Percentiles rank a stretch among this genome's conserved stretches.
phyloP scores from a whole-genome alignment of 35 echinoderm and acorn worm genomes.

The Lytechinus variegatus region DNA sequence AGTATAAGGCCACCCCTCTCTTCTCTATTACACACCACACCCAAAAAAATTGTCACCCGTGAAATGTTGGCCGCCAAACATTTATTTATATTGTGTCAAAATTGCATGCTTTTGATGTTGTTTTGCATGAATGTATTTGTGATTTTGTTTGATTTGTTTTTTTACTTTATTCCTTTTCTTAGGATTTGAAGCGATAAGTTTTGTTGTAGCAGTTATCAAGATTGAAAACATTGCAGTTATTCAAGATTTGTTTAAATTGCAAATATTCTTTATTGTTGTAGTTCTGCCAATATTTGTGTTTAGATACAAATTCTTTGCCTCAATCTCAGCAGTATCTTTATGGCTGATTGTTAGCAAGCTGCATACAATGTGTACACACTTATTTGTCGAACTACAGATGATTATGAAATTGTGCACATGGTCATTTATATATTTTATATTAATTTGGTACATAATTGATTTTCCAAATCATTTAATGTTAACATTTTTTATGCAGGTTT shows the following conservation, averaged over 20 bases:
- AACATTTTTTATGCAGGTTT: not conserved
- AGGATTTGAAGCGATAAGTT: not conserved
- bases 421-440: not conserved
- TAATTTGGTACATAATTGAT: not conserved
- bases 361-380: not conserved
- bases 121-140: not conserved
- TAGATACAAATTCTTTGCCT: not conserved
- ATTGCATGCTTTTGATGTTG: not conserved
- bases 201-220: not conserved
- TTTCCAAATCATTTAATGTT: not conserved
- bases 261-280: not conserved
- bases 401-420: not conserved
- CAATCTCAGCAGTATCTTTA: not conserved
- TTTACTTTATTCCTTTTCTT: not conserved
- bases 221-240: not conserved
- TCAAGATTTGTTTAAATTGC: not conserved
- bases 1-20: not conserved
- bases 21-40: not conserved
- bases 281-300: not conserved
- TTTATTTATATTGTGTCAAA: not conserved
- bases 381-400: not conserved
- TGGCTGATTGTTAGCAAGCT: not conserved
- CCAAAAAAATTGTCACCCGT: not conserved
- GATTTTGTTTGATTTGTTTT: not conserved
- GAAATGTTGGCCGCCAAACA: not conserved